Evolutionary conservation across 2,888 invertebrate species (phyloP).

Genomic region (Metopia argyrocephala): DNA sequence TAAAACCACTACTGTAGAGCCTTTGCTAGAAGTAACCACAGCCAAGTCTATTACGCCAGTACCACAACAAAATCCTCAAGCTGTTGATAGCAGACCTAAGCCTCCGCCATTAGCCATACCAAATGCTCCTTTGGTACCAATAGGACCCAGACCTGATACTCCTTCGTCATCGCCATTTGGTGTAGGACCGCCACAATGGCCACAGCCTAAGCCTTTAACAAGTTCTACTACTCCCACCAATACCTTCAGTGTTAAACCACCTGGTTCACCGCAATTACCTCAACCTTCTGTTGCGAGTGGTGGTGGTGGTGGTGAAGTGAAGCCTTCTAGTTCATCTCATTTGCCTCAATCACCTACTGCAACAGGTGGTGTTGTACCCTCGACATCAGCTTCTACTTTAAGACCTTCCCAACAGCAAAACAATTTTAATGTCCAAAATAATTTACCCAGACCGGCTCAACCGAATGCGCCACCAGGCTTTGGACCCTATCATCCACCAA

Average conservation of each 20-base stretch:
- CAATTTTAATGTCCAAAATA: conserved; percentile 26
- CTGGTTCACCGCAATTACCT: neutral
- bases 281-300: neutral
- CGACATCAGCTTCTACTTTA: conserved; percentile 28
- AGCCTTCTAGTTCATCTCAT: conserved; percentile 18
- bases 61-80: conserved; percentile 19
- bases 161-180: conserved; percentile 73
- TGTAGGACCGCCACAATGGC: conserved; percentile 65
- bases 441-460: conserved; percentile 53
- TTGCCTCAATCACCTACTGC: conserved; percentile 43
- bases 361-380: conserved; percentile 23
- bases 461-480: conserved; percentile 70
- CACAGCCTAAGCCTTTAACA: conserved; percentile 15
- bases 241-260: neutral
- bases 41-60: conserved; percentile 25
- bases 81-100: conserved; percentile 63
- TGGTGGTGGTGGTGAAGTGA: neutral
- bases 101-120: conserved; percentile 72
- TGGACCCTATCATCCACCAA: conserved; percentile 71
- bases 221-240: neutral
- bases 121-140: conserved; percentile 72
- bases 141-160: conserved; percentile 75
- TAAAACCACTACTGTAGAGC: conserved; percentile 63
- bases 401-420: conserved; percentile 40
- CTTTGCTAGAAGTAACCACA: conserved; percentile 57